These are phyloP conservation scores for Molorchus minor DNA, from an alignment of 2,888 invertebrate genomes.

Conservation along the genomic window DNA sequence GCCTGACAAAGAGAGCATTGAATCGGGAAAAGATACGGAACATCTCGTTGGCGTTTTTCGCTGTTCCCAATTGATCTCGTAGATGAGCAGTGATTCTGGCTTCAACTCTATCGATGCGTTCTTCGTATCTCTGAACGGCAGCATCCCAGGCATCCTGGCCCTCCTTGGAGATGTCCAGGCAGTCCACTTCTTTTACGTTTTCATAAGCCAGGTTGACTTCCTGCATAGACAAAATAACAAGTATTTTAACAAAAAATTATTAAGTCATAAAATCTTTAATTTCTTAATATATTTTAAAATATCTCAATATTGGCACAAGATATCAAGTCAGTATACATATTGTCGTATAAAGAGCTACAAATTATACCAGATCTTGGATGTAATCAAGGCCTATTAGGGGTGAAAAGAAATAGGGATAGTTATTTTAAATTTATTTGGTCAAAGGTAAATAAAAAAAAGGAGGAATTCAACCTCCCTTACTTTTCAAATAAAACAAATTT, in stretches of 20 bases:
- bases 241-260: not conserved
- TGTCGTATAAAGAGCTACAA: too few species aligned
- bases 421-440: too few species aligned
- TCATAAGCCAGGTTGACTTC: constrained; percentile 93
- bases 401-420: too few species aligned
- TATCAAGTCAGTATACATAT: too few species aligned
- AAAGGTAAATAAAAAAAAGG: too few species aligned
- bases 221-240: constrained; percentile 43
- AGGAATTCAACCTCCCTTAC: too few species aligned
- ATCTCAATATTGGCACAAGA: too few species aligned
- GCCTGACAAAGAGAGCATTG: constrained; percentile 98
- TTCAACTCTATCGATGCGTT: constrained; percentile 97
- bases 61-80: constrained; percentile 96
- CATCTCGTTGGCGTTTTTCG: constrained; percentile 99
- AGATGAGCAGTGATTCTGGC: constrained; percentile 97
- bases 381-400: too few species aligned
- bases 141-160: constrained; percentile 98
- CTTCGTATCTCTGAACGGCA: constrained; percentile 95
- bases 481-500: too few species aligned
- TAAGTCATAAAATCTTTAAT: not conserved
- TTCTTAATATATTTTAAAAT: too few species aligned
- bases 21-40: constrained; percentile 98
- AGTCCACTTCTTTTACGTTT: constrained; percentile 98
- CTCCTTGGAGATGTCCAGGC: constrained; percentile 95
- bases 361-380: too few species aligned